Conservation (phyloP, 2,797 vertebrate genomes). For the Anomalospiza imberbis region DNA sequence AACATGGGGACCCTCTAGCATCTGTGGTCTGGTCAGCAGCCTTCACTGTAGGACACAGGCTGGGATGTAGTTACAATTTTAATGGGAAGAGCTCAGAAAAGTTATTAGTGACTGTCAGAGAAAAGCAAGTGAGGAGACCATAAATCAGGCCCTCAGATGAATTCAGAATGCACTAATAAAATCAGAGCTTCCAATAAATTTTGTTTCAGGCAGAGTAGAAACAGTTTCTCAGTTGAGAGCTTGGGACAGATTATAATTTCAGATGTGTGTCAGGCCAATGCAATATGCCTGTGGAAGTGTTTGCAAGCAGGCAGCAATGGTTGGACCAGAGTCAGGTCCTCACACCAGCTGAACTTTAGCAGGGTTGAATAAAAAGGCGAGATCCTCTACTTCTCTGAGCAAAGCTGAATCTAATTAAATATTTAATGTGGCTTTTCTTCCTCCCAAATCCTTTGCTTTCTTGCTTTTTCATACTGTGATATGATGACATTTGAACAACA, state of each 20-base stretch:
- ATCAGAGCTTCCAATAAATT: slow-evolving; percentile 45
- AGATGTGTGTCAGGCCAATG: slow-evolving; percentile 4
- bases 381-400: background rate
- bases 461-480: slow-evolving; percentile 33
- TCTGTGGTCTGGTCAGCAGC: background rate
- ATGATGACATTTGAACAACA: slow-evolving; percentile 59
- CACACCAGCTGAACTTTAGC: background rate
- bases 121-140: background rate
- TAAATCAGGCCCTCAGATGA: slow-evolving; percentile 28
- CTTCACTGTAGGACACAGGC: background rate
- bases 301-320: background rate
- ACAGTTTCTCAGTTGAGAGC: background rate
- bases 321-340: background rate
- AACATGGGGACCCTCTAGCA: background rate
- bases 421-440: background rate
- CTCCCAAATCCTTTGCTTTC: slow-evolving; percentile 30
- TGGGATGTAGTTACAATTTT: background rate
- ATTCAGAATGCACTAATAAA: slow-evolving; percentile 44
- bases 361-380: background rate
- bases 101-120: background rate
- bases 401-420: slow-evolving; percentile 37
- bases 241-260: slow-evolving; percentile 41
- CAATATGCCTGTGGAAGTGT: background rate
- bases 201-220: slow-evolving; percentile 27
- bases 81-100: background rate